Evolutionary conservation across 2,888 invertebrate genomes (phyloP).

Genomic region (Eulithis testata): DNA sequence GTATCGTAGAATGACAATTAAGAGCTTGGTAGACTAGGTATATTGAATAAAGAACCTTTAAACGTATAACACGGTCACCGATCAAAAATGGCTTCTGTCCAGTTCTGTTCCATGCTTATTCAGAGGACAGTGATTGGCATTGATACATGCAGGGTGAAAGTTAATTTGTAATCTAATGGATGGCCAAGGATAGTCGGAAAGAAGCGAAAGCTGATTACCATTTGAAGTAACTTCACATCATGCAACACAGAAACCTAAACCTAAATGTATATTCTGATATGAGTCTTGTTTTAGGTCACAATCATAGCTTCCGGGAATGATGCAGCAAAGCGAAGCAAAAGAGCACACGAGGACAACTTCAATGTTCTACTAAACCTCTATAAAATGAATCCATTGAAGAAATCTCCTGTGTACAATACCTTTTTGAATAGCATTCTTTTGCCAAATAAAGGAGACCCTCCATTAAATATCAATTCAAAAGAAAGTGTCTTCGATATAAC

Average conservation of each 20-base stretch:
- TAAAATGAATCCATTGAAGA: conserved; percentile 67
- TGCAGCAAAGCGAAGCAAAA: conserved; percentile 25
- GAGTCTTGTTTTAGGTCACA: conserved; percentile 18
- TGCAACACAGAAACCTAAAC: not conserved
- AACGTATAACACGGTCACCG: too few species aligned
- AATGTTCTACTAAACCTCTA: conserved; percentile 63
- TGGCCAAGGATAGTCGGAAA: conserved; percentile 32
- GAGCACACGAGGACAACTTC: conserved; percentile 54
- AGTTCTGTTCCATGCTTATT: not conserved
- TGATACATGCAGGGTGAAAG: conserved; percentile 31
- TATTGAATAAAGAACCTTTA: too few species aligned
- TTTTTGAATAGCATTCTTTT: conserved; percentile 60
- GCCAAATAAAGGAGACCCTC: conserved; percentile 45
- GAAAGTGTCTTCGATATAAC: conserved; percentile 51
- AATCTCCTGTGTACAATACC: conserved; percentile 61
- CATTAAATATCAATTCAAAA: conserved; percentile 57
- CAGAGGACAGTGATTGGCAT: conserved; percentile 7
- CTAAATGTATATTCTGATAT: not conserved
- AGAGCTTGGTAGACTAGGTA: too few species aligned
- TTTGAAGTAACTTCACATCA: conserved; percentile 3
- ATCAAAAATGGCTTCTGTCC: not conserved
- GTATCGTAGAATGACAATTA: too few species aligned
- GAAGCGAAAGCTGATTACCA: conserved; percentile 34
- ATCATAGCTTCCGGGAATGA: not conserved
- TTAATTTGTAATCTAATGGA: conserved; percentile 38